Conservation (phyloP, 2,113 vertebrate genomes). For the Antigone vipio region DNA sequence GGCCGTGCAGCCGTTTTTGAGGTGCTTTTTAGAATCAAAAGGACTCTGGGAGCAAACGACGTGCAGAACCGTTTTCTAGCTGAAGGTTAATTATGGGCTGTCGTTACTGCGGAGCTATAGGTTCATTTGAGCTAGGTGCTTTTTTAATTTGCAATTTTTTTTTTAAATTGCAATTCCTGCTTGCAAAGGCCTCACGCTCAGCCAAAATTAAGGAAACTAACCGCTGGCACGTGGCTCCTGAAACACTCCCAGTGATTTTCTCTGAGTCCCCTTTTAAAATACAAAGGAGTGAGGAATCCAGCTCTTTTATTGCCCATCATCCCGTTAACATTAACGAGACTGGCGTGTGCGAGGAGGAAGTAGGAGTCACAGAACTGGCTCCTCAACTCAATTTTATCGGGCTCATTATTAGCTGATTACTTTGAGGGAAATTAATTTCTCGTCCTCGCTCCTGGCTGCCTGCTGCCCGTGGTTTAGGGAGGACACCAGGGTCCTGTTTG, state of each 20-base stretch:
- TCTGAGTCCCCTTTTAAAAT: background rate
- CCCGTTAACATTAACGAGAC: background rate
- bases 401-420: background rate
- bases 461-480: background rate
- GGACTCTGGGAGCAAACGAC: background rate
- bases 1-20: background rate
- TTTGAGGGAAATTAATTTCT: background rate
- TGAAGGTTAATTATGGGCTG: background rate
- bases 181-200: background rate
- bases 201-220: background rate
- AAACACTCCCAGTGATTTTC: background rate
- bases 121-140: background rate
- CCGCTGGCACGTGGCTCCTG: background rate
- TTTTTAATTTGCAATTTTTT: background rate
- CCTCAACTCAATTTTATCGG: accelerated
- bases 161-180: background rate
- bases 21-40: background rate
- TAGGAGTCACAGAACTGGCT: background rate
- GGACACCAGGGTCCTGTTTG: background rate
- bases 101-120: background rate
- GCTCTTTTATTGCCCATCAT: background rate
- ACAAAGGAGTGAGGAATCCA: background rate
- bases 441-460: background rate
- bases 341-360: background rate
- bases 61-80: background rate